These are phyloP conservation scores for Bombus ignitus DNA, from an alignment of 1,140 invertebrate genomes.

Conservation along the genomic window DNA sequence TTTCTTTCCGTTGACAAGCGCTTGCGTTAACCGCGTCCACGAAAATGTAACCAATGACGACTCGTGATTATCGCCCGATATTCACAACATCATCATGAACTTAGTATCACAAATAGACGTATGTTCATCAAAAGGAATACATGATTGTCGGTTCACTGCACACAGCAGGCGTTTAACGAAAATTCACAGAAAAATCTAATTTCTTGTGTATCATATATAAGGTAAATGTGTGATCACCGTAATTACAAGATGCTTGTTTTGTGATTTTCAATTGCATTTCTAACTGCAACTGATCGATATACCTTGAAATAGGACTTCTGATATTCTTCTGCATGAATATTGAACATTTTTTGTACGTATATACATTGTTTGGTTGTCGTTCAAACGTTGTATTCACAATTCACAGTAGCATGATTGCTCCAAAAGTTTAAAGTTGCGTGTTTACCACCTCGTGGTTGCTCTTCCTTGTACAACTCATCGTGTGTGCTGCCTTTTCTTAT, in stretches of 20 bases:
- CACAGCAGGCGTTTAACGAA: conserved; percentile 46
- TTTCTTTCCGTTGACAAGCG: conserved; percentile 9
- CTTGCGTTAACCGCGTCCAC: background rate
- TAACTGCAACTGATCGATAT: conserved; percentile 31
- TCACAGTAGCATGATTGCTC: conserved; percentile 64
- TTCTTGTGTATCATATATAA: background rate
- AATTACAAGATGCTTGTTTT: conserved; percentile 62
- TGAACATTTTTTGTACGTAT: conserved; percentile 57
- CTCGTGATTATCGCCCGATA: background rate
- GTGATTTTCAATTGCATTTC: conserved; percentile 42
- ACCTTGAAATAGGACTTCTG: conserved; percentile 29
- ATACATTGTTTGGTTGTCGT: conserved; percentile 55
- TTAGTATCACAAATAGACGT: conserved; percentile 3
- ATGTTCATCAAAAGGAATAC: conserved; percentile 58
- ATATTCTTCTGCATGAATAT: conserved; percentile 59
- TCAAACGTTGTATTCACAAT: conserved; percentile 53
- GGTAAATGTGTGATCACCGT: conserved; percentile 38
- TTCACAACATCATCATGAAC: background rate
- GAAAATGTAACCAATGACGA: background rate
- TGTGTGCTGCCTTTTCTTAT: conserved; percentile 45
- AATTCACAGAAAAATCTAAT: conserved; percentile 9
- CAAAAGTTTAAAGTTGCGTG: conserved; percentile 57
- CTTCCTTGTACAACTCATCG: conserved; percentile 46
- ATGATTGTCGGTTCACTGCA: conserved; percentile 77
- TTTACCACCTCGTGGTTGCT: conserved; percentile 55